phyloP scores from a whole-genome alignment of 1,140 invertebrate species.

The Uloborus diversus region DNA sequence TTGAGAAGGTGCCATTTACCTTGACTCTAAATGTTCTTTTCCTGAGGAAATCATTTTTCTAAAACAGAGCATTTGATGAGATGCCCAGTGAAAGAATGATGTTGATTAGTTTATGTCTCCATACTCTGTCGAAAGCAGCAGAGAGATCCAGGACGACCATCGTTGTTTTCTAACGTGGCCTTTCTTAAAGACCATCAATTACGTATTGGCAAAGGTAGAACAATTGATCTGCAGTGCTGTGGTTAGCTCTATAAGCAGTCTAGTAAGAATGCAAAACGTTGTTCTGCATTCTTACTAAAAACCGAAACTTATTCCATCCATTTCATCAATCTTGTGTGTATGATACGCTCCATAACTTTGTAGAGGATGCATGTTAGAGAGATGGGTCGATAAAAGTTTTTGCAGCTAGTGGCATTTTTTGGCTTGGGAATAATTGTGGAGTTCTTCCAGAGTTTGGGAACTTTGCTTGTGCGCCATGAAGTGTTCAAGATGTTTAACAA shows the following conservation, averaged over 20 bases:
- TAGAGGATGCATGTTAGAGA: not conserved
- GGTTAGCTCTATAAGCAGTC: too few species aligned
- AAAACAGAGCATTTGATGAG: too few species aligned
- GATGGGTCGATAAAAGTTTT: constrained; percentile 2
- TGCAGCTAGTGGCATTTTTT: not conserved
- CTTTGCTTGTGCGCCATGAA: not conserved
- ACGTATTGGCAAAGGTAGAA: too few species aligned
- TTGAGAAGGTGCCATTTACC: too few species aligned
- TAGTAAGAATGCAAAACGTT: not conserved
- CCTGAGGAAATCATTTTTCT: too few species aligned
- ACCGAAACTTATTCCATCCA: too few species aligned
- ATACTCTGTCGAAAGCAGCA: too few species aligned
- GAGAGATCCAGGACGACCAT: too few species aligned
- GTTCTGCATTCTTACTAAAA: not conserved
- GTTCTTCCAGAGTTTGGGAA: not conserved
- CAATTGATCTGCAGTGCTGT: too few species aligned
- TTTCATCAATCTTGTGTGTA: not conserved
- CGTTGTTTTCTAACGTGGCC: not conserved
- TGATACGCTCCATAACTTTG: not conserved
- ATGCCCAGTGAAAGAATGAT: too few species aligned
- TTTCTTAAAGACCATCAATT: not conserved
- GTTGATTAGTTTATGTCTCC: too few species aligned
- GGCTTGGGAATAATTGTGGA: not conserved
- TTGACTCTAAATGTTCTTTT: too few species aligned
- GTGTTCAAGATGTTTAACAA: not conserved